Base-by-base conservation (phyloP, 2,113 vertebrate genomes). In the Microcebus griseorufus region DNA sequence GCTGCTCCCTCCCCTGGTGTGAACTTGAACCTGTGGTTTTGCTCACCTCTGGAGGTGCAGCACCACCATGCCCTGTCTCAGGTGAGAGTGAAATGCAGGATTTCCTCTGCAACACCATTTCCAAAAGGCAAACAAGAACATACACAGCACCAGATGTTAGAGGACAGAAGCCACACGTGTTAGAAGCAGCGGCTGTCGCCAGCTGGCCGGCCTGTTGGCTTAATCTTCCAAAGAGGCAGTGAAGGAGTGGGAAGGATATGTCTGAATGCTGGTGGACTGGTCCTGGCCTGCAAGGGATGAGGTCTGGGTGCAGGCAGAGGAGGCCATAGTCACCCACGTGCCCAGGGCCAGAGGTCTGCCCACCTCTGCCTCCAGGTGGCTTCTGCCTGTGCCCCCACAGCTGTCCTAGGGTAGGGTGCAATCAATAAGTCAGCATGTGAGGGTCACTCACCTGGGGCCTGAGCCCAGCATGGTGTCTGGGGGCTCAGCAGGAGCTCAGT, bases 371-470 rank as follows among this genome's bases (percentile, higher is more conserved):
- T 42, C 27, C 53, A 34, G 27, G 39, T 11, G 10, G 73, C 17
- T 23, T 53, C 51, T 5, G 20, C 17, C 27, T 14, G 45, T 10
- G 25, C 25, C 60, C 60, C 60, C 3, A 62, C 25, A 23, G 79
- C 51, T 0, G 5, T 23, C 86, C 39, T 7, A 5, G 29, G 39
- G 22, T 32, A 13, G 42, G 0, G 27, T 39, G 42, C 10, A 32
- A 62, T 7, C 34, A 2, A 1, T 37, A 25, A 37, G 32, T 6
- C 23, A 27, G 39, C 23, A 1, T 0, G 0, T 0, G 1, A 60
- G 32, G 39, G 10, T 16, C 5, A 16, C 5, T 23, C 53, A 6
- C 29, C 20, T 29, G 12, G 9, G 6, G 6, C 27, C 48, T 20
- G 5, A 10, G 27, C 32, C 18, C 20, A 11, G 45, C n/a, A 22